Percentiles rank a stretch among this genome's conserved stretches.
Evolutionary conservation across 2,113 vertebrate species (phyloP).

Genomic region (Origma solitaria): DNA sequence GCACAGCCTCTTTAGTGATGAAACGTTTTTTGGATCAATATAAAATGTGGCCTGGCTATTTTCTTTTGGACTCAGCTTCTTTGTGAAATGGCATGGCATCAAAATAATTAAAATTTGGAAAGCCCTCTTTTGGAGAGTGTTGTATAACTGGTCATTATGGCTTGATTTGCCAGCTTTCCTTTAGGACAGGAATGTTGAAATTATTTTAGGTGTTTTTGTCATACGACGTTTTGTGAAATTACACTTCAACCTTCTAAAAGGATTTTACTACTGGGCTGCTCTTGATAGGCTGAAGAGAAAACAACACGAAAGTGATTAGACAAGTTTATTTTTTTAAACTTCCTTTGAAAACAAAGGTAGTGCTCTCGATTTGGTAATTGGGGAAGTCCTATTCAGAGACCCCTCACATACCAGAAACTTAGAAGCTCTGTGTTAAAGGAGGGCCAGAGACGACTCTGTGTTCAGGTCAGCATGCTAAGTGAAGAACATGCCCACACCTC

Average conservation of each 20-base stretch:
- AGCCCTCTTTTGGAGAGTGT: background rate
- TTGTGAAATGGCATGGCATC: background rate
- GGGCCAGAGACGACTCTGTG: background rate
- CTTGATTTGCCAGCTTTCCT: background rate
- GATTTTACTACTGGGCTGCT: background rate
- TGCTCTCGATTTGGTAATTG: background rate
- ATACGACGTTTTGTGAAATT: background rate
- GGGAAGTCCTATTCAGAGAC: background rate
- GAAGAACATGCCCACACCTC: background rate
- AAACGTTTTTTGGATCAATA: background rate
- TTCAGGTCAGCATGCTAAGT: background rate
- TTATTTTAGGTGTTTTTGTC: background rate
- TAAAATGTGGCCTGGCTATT: background rate
- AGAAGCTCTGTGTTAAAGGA: background rate
- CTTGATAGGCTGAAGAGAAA: background rate
- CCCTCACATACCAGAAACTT: background rate
- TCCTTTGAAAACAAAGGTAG: background rate
- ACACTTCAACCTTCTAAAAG: background rate
- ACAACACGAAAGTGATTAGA: background rate
- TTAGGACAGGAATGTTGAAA: background rate
- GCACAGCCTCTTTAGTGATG: background rate
- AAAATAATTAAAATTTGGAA: background rate
- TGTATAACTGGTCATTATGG: background rate
- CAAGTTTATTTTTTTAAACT: background rate
- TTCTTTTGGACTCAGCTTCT: background rate